A percentile compares a stretch with the other conserved stretches of the same genome.
These are phyloP conservation scores for Lithophane semibrunnea DNA, from an alignment of 2,888 invertebrate species.

Conservation along the genomic window DNA sequence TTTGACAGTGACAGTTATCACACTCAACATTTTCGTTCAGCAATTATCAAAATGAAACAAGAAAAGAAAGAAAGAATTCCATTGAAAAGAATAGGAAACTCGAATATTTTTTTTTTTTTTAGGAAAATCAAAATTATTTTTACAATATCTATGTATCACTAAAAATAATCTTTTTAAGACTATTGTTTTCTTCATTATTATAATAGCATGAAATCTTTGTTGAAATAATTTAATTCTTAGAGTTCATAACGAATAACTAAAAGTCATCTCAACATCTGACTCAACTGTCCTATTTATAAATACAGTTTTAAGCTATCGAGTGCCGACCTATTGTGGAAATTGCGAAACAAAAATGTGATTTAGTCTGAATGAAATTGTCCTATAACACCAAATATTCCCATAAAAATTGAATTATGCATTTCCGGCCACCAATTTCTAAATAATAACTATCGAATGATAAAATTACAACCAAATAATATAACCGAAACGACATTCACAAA, in stretches of 20 bases:
- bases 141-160: background rate
- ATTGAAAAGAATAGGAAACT: too few species aligned
- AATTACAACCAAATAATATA: background rate
- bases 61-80: too few species aligned
- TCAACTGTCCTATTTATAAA: conserved; percentile 14
- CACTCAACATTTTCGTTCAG: conserved; percentile 49
- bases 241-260: conserved; percentile 14
- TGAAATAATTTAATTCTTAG: background rate
- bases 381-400: background rate
- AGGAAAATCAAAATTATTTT: background rate
- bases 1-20: conserved; percentile 57
- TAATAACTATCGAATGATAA: background rate
- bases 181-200: background rate
- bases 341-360: background rate
- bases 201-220: background rate
- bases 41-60: background rate
- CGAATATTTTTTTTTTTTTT: background rate
- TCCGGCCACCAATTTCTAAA: accelerated
- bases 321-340: background rate
- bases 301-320: background rate
- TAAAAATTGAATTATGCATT: too few species aligned
- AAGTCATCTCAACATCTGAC: background rate
- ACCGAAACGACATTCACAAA: conserved; percentile 29
- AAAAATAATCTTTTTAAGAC: too few species aligned
- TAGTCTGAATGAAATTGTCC: background rate